Evolutionary conservation across 2,888 invertebrate genomes (phyloP).

Genomic region (Tetranychus truncatus): DNA sequence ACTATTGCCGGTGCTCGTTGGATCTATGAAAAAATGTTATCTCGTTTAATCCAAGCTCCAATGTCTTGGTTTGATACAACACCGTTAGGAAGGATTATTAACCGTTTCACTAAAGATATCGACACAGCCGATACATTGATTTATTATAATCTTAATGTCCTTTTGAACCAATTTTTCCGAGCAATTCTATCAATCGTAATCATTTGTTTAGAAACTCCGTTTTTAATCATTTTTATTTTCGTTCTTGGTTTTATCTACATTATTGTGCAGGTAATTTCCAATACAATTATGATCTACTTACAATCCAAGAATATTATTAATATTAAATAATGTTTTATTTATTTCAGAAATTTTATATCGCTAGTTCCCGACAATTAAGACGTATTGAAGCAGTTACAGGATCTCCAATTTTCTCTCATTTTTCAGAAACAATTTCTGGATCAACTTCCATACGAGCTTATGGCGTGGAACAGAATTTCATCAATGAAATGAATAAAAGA

Average conservation of each 20-base stretch:
- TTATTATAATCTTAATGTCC: slow-evolving; percentile 25
- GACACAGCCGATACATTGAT: slow-evolving; percentile 28
- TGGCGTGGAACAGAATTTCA: slow-evolving; percentile 31
- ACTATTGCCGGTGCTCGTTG: background rate
- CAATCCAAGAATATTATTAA: too few relatives aligned
- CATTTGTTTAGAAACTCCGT: slow-evolving; percentile 31
- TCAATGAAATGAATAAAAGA: slow-evolving; percentile 35
- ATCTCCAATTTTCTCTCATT: slow-evolving; percentile 42
- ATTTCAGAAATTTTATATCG: slow-evolving; percentile 38
- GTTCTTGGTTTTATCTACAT: slow-evolving; percentile 32
- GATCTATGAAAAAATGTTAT: slow-evolving; percentile 27
- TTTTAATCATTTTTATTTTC: slow-evolving; percentile 31
- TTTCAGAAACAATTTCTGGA: slow-evolving; percentile 39
- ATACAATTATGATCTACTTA: too few relatives aligned
- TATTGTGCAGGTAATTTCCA: background rate
- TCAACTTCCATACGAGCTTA: slow-evolving; percentile 33
- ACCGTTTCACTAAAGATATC: slow-evolving; percentile 28
- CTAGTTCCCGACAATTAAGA: slow-evolving; percentile 40
- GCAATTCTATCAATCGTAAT: slow-evolving; percentile 27
- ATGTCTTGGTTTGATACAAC: slow-evolving; percentile 28
- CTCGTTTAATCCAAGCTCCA: slow-evolving; percentile 34
- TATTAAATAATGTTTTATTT: too few relatives aligned
- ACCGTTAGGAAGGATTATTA: slow-evolving; percentile 27
- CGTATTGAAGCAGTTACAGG: slow-evolving; percentile 39
- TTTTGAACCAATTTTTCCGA: slow-evolving; percentile 24